Evolutionary conservation across 2,113 vertebrate genomes (phyloP).

Genomic region (Sinocyclocheilus grahami): DNA sequence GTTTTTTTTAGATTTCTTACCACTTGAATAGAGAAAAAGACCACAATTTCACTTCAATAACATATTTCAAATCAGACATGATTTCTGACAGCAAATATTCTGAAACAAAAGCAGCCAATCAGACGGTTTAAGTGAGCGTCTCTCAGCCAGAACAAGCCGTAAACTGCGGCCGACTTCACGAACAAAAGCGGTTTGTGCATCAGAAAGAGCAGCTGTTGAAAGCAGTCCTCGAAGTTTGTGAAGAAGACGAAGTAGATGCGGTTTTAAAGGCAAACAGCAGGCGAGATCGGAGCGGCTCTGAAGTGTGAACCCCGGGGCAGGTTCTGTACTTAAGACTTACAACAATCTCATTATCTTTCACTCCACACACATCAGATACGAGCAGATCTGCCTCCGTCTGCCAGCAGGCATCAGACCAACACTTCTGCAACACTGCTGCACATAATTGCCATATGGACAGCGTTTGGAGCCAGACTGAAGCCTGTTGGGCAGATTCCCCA

Average conservation of each 20-base stretch:
- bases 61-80: neutral
- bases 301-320: slow-evolving; percentile 72
- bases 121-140: too few species aligned
- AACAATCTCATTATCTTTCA: slow-evolving; percentile 80
- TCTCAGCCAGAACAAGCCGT: too few species aligned
- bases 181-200: too few species aligned
- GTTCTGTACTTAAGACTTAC: slow-evolving; percentile 78
- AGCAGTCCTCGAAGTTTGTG: slow-evolving; percentile 57
- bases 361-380: slow-evolving; percentile 73
- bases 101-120: too few species aligned
- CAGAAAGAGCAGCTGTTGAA: neutral
- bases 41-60: neutral
- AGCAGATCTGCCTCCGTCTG: slow-evolving; percentile 64
- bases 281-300: slow-evolving; percentile 64
- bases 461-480: slow-evolving; percentile 78
- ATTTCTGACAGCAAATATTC: neutral
- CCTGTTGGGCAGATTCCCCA: slow-evolving; percentile 78
- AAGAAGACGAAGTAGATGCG: slow-evolving; percentile 62
- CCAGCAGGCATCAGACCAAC: slow-evolving; percentile 80
- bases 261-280: slow-evolving; percentile 71
- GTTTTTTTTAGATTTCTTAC: too few species aligned
- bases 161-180: too few species aligned
- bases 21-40: too few species aligned
- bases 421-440: slow-evolving; percentile 75
- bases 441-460: slow-evolving; percentile 80